phyloP scores from a whole-genome alignment of 2,113 vertebrate species.

The Tetrax tetrax region DNA sequence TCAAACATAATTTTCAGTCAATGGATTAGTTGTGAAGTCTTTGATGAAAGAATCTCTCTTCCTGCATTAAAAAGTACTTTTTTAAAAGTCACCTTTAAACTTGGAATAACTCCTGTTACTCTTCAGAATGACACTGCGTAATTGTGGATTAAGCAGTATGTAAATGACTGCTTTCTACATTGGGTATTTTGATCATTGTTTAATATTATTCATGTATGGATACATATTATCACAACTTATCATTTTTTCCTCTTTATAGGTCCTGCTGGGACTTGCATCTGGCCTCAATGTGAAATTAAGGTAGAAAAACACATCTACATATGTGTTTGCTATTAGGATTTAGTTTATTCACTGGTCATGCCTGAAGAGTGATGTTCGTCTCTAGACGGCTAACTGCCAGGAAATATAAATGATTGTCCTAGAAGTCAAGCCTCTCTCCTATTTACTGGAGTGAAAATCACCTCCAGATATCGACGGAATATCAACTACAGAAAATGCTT shows the following conservation, averaged over 20 bases:
- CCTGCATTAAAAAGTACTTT: background rate
- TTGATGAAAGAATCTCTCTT: background rate
- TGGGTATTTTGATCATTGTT: conserved; percentile 1
- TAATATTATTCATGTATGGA: conserved; percentile 31
- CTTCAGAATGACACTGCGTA: background rate
- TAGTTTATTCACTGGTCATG: conserved; percentile 83
- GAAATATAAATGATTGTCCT: conserved; percentile 84
- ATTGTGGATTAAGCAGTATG: background rate
- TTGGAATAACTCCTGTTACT: background rate
- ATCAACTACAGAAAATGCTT: conserved; percentile 82
- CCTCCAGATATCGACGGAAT: conserved; percentile 80
- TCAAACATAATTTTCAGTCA: background rate
- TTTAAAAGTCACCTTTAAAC: background rate
- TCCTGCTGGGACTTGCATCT: conserved; percentile 85
- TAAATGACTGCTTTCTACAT: conserved; percentile 8
- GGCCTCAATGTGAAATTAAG: conserved; percentile 87
- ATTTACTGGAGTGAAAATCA: conserved; percentile 87
- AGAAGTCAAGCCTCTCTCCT: conserved; percentile 83
- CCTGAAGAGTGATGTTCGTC: conserved; percentile 84
- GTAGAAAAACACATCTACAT: conserved; percentile 77
- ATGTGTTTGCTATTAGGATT: conserved; percentile 82
- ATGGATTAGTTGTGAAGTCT: background rate
- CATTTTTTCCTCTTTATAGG: conserved; percentile 77
- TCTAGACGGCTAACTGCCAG: conserved; percentile 83
- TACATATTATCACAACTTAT: conserved; percentile 49